Conservation (phyloP, 2,113 vertebrate genomes). For the Dissostichus mawsoni region DNA sequence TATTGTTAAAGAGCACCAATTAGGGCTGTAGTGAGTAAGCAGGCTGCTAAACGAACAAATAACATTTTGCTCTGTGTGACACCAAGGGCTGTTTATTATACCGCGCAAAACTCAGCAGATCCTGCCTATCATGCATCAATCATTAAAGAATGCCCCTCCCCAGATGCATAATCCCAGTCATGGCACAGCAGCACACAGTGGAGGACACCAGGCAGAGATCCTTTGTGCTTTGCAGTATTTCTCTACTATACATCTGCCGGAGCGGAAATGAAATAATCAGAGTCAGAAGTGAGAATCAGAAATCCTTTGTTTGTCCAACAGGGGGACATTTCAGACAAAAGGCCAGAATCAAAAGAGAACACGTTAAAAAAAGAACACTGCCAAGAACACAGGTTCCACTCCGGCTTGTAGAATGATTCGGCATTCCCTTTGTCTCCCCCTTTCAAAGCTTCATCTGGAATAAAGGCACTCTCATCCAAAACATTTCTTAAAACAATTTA, state of each 20-base stretch:
- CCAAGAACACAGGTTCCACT: too few species aligned
- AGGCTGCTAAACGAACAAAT: conserved; percentile 45
- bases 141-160: conserved; percentile 35
- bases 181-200: conserved; percentile 11
- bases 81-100: conserved; percentile 68
- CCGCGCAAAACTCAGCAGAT: conserved; percentile 41
- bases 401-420: too few species aligned
- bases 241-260: not conserved
- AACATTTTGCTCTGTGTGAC: conserved; percentile 58
- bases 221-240: not conserved
- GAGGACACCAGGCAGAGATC: conserved; percentile 36
- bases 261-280: too few species aligned
- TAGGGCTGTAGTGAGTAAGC: conserved; percentile 28
- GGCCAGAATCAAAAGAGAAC: too few species aligned
- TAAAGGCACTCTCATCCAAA: too few species aligned
- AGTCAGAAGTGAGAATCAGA: too few species aligned
- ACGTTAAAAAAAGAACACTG: too few species aligned
- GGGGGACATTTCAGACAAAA: too few species aligned
- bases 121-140: conserved; percentile 62
- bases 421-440: too few species aligned
- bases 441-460: too few species aligned
- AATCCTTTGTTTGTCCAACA: too few species aligned
- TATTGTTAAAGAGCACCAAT: conserved; percentile 62
- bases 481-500: too few species aligned
- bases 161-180: conserved; percentile 13